Conservation (phyloP, 1,140 invertebrate genomes). For the Anastatus disparis region DNA sequence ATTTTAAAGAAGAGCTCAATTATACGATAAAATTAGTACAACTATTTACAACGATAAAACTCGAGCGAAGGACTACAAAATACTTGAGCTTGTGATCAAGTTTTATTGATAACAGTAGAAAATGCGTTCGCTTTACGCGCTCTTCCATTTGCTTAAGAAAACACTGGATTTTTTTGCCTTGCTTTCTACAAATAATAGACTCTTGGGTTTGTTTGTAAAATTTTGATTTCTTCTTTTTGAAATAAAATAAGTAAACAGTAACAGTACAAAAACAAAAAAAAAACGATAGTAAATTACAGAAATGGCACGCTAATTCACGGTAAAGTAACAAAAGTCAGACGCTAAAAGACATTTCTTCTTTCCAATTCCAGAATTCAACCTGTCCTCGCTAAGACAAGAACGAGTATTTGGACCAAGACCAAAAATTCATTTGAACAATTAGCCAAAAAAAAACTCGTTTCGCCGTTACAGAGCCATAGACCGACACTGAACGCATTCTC, state of each 20-base stretch:
- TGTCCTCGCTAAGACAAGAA: background rate
- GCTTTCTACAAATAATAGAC: background rate
- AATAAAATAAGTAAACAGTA: background rate
- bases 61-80: constrained; percentile 20
- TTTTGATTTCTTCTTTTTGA: constrained; percentile 18
- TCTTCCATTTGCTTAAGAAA: background rate
- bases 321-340: constrained; percentile 21
- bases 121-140: constrained; percentile 21
- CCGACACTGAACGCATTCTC: constrained; percentile 48
- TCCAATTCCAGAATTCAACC: background rate
- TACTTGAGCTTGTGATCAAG: constrained; percentile 16
- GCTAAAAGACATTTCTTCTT: constrained; percentile 1
- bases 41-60: constrained; percentile 37
- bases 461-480: background rate
- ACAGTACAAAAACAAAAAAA: background rate
- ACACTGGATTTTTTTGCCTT: constrained; percentile 10
- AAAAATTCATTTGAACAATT: background rate
- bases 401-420: no score
- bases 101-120: constrained; percentile 18
- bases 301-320: constrained; percentile 36
- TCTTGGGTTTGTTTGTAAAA: background rate
- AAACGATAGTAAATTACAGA: background rate
- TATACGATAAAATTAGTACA: constrained; percentile 34
- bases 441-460: no score
- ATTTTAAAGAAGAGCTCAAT: constrained; percentile 13